These are phyloP conservation scores for Gymnosoma rotundatum DNA, from an alignment of 2,888 invertebrate species.

Conservation along the genomic window DNA sequence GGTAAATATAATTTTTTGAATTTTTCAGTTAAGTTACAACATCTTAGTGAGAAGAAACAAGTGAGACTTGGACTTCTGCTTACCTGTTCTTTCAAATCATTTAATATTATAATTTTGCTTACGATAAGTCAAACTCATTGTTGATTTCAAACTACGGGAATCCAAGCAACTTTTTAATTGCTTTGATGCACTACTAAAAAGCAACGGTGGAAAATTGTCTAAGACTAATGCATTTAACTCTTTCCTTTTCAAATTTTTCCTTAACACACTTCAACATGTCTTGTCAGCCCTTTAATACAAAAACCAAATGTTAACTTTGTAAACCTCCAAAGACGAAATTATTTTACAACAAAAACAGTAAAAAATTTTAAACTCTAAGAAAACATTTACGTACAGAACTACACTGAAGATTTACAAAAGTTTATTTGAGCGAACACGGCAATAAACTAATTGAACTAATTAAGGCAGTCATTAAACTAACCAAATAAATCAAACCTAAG, in stretches of 20 bases:
- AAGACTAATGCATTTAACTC: background rate
- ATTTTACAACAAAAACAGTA: background rate
- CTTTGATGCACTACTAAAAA: background rate
- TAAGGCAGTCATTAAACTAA: constrained; percentile 5
- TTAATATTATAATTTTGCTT: no score
- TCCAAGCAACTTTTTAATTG: background rate
- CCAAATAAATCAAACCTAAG: constrained; percentile 4
- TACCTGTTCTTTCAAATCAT: no score
- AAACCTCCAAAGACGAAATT: background rate
- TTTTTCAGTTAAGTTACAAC: no score
- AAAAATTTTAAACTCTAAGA: background rate
- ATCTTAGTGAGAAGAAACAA: no score
- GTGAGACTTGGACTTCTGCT: no score
- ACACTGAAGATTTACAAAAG: constrained; percentile 34
- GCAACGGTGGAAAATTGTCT: background rate
- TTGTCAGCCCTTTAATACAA: background rate
- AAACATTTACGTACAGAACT: constrained; percentile 18
- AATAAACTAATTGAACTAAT: constrained; percentile 16
- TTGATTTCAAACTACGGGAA: no score
- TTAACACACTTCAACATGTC: background rate
- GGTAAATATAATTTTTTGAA: no score
- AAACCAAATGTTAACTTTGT: background rate
- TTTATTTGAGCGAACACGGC: background rate
- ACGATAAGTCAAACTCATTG: no score
- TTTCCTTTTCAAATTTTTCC: background rate